These are phyloP conservation scores for Tupaia tana DNA, from an alignment of 2,113 vertebrate species.

Conservation along the genomic window DNA sequence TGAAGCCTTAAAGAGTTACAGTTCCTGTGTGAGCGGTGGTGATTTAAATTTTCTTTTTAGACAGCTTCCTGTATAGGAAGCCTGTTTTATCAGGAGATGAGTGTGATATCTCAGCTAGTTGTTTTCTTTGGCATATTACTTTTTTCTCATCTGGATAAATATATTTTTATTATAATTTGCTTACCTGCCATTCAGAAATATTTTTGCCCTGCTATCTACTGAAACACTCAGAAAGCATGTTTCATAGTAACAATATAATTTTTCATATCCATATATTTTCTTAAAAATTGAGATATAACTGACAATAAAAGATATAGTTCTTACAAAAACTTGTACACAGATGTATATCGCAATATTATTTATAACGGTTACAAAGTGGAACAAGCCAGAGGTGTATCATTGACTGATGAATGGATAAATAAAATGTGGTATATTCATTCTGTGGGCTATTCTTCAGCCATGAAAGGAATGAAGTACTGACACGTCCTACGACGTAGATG, in stretches of 20 bases:
- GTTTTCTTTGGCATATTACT: not conserved
- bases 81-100: not conserved
- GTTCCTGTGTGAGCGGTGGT: not conserved
- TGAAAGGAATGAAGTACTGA: not conserved
- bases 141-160: conserved; percentile 20
- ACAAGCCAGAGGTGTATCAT: not conserved
- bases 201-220: conserved; percentile 5
- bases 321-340: not conserved
- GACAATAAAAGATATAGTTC: not conserved
- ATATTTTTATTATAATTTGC: not conserved
- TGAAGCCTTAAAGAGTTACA: not conserved
- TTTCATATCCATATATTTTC: conserved; percentile 7
- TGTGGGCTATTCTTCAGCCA: not conserved
- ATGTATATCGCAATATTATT: conserved; percentile 30
- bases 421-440: not conserved
- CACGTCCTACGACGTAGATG: not conserved
- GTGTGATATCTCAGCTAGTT: conserved; percentile 3
- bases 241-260: not conserved
- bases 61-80: not conserved
- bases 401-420: not conserved
- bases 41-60: not conserved
- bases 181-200: not conserved
- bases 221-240: conserved; percentile 35
- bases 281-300: conserved; percentile 51
- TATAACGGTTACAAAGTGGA: not conserved